These are phyloP conservation scores for Oscheius sp. DNA, from an alignment of 2,888 invertebrate species.

Conservation along the genomic window DNA sequence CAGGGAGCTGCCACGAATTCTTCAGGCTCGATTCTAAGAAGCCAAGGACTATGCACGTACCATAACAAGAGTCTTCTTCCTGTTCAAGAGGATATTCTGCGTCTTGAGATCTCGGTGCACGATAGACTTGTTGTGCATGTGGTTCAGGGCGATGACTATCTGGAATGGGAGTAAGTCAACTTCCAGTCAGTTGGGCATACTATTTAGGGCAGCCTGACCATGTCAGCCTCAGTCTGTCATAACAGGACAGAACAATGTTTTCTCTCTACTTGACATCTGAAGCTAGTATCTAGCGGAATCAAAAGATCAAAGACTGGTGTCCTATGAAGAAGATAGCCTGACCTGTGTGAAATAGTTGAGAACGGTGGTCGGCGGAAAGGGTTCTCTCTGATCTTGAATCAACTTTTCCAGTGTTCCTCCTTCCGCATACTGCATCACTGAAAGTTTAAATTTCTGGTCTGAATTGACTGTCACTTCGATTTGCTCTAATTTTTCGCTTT, in stretches of 20 bases:
- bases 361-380: slow-evolving; percentile 79
- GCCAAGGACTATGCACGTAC: slow-evolving; percentile 26
- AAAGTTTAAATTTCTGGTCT: background rate
- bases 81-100: slow-evolving; percentile 85
- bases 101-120: slow-evolving; percentile 87
- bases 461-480: background rate
- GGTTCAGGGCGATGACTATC: slow-evolving; percentile 83
- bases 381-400: slow-evolving; percentile 76
- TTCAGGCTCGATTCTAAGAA: too few species aligned
- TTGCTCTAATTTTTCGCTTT: background rate
- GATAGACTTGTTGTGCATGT: slow-evolving; percentile 84
- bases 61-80: slow-evolving; percentile 75
- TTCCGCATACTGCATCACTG: slow-evolving; percentile 88
- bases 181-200: too few species aligned
- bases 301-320: background rate
- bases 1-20: background rate
- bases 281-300: too few species aligned
- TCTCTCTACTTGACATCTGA: background rate
- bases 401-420: slow-evolving; percentile 73
- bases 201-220: too few species aligned
- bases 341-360: slow-evolving; percentile 70
- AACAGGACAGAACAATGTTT: slow-evolving; percentile 33
- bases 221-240: too few species aligned
- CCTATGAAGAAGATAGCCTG: background rate
- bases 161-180: slow-evolving; percentile 78